phyloP scores from a whole-genome alignment of 2,888 invertebrate genomes.

The Drosophila vallismaia region DNA sequence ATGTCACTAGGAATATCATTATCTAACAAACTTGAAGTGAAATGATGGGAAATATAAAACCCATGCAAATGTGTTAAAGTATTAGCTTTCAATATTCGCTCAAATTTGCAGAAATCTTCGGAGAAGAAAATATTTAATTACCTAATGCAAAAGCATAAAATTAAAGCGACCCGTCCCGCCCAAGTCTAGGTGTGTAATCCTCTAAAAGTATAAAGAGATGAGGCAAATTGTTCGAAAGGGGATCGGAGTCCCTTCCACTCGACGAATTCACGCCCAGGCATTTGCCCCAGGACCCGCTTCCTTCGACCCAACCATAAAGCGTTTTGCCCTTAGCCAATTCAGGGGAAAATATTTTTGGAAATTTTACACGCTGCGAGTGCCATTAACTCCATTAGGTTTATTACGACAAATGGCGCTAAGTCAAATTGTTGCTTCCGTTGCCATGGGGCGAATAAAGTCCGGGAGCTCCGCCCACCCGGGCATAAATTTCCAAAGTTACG shows the following conservation, averaged over 20 bases:
- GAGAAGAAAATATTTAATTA: slow-evolving; percentile 39
- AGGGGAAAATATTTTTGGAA: slow-evolving; percentile 54
- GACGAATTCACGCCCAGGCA: slow-evolving; percentile 13
- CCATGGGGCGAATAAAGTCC: slow-evolving; percentile 5
- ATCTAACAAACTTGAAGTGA: background rate
- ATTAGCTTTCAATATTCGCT: background rate
- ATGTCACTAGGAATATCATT: background rate
- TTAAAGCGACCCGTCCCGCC: background rate
- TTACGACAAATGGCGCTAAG: slow-evolving; percentile 57
- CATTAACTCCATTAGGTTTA: slow-evolving; percentile 64
- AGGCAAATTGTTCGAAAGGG: slow-evolving; percentile 42
- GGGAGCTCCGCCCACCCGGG: background rate
- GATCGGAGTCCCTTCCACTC: background rate
- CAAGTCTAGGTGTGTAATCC: slow-evolving; percentile 38
- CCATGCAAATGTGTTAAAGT: background rate
- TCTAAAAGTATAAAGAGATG: slow-evolving; percentile 50
- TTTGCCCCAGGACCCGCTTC: slow-evolving; percentile 9
- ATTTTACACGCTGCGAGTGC: slow-evolving; percentile 52
- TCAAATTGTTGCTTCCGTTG: slow-evolving; percentile 64
- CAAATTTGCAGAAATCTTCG: background rate
- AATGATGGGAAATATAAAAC: background rate
- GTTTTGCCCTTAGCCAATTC: slow-evolving; percentile 45
- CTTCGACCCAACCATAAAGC: slow-evolving; percentile 3
- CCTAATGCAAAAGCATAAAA: slow-evolving; percentile 6
- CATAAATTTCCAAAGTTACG: slow-evolving; percentile 60